A percentile compares a stretch with the other conserved stretches of the same genome.
Evolutionary conservation across 1,140 invertebrate species (phyloP).

Genomic region (Potamilus streckersoni): DNA sequence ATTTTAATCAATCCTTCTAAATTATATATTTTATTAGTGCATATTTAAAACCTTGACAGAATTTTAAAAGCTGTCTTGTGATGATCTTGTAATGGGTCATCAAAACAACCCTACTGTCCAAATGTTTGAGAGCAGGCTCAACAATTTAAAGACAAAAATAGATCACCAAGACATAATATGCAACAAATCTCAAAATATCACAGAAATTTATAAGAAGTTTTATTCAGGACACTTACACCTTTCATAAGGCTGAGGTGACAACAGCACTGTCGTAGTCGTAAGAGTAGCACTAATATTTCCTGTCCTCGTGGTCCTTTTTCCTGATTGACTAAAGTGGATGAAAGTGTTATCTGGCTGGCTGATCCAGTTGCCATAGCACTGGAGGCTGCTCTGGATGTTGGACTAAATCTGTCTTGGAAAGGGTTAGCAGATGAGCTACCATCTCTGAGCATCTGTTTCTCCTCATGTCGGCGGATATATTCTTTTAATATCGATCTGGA

Average conservation of each 20-base stretch:
- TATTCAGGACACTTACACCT: slow-evolving; percentile 64
- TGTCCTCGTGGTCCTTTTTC: slow-evolving; percentile 31
- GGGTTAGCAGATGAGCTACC: slow-evolving; percentile 18
- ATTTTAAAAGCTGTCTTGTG: too few relatives aligned
- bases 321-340: not conserved
- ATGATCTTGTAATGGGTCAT: too few relatives aligned
- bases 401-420: slow-evolving; percentile 22
- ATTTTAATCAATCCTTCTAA: too few relatives aligned
- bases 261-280: slow-evolving; percentile 89
- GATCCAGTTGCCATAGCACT: slow-evolving; percentile 69
- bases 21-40: too few relatives aligned
- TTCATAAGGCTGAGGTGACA: slow-evolving; percentile 87
- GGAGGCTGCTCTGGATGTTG: not conserved
- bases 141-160: too few relatives aligned
- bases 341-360: slow-evolving; percentile 59
- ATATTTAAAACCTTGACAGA: too few relatives aligned
- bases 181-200: too few relatives aligned
- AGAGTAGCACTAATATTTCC: slow-evolving; percentile 80
- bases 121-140: too few relatives aligned
- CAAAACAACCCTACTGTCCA: too few relatives aligned
- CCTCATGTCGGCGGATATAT: slow-evolving; percentile 62
- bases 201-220: too few relatives aligned
- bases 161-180: too few relatives aligned
- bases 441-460: slow-evolving; percentile 45
- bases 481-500: slow-evolving; percentile 48